Percentiles rank a stretch among this genome's conserved stretches.
These are phyloP conservation scores for Sarcophilus harrisii DNA, from an alignment of 2,797 vertebrate genomes.

Conservation along the genomic window DNA sequence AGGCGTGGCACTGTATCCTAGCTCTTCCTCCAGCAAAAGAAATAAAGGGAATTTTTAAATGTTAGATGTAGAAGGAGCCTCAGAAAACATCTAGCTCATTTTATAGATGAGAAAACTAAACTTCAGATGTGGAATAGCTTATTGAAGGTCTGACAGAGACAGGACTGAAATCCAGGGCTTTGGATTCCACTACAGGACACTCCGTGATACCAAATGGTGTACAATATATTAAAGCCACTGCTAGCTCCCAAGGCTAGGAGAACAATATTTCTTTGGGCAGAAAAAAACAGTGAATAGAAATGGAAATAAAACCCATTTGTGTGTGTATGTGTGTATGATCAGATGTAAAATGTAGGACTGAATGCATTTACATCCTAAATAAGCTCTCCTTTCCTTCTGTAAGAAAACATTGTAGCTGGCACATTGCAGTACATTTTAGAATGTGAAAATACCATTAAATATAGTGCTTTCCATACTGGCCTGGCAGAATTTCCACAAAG, in stretches of 20 bases:
- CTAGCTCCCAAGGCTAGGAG: neutral
- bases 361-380: rapidly evolving
- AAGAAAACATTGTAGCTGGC: neutral
- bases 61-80: neutral
- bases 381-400: neutral
- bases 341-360: neutral
- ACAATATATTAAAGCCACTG: rapidly evolving
- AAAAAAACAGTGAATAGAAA: neutral
- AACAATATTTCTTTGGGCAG: neutral
- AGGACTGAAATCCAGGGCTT: neutral
- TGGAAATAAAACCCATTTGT: neutral
- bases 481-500: neutral
- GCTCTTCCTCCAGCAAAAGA: neutral
- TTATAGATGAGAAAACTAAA: neutral
- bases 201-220: neutral
- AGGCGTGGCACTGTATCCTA: neutral
- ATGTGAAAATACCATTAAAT: neutral
- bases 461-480: neutral
- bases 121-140: neutral
- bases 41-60: neutral
- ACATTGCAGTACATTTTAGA: neutral
- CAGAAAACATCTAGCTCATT: neutral
- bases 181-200: neutral
- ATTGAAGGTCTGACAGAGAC: neutral
- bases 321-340: neutral